phyloP scores from a whole-genome alignment of 2,113 vertebrate species.

The Dicentrarchus labrax region DNA sequence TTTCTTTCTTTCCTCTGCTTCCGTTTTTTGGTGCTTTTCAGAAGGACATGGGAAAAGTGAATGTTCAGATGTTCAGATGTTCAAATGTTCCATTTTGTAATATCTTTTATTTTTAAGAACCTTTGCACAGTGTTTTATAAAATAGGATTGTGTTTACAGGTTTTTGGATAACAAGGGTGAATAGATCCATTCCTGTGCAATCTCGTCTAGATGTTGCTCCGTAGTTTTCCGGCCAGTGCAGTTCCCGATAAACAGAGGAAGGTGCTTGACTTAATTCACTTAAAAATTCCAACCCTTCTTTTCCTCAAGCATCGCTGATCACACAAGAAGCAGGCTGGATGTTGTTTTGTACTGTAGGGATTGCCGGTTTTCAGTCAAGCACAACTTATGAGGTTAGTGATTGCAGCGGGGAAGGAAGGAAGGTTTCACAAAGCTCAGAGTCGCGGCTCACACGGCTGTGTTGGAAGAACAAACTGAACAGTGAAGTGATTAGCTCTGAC shows the following conservation, averaged over 20 bases:
- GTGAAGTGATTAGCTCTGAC: constrained; percentile 47
- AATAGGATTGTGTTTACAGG: constrained; percentile 57
- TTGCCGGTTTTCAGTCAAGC: constrained; percentile 14
- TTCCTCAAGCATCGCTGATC: constrained; percentile 37
- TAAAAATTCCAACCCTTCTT: neutral
- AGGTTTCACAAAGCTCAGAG: constrained; percentile 24
- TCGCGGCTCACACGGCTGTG: constrained; percentile 14
- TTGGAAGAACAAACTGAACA: constrained; percentile 35
- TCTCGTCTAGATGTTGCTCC: constrained; percentile 54
- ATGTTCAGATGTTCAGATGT: constrained; percentile 67
- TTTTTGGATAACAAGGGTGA: constrained; percentile 56
- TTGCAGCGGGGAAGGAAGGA: constrained; percentile 23
- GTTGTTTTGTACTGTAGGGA: constrained; percentile 17
- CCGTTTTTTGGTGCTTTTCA: constrained; percentile 47
- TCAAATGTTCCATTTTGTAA: constrained; percentile 60
- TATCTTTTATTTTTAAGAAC: constrained; percentile 59
- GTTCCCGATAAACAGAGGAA: constrained; percentile 52
- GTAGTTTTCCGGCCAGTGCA: constrained; percentile 49
- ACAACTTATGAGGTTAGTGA: constrained; percentile 35
- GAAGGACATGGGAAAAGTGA: constrained; percentile 72
- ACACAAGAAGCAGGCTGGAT: constrained; percentile 24
- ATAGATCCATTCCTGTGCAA: constrained; percentile 51
- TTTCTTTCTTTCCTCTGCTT: constrained; percentile 11
- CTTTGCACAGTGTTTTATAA: constrained; percentile 77
- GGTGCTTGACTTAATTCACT: constrained; percentile 45